phyloP scores from a whole-genome alignment of 2,797 vertebrate genomes.

The Novumbra hubbsi region DNA sequence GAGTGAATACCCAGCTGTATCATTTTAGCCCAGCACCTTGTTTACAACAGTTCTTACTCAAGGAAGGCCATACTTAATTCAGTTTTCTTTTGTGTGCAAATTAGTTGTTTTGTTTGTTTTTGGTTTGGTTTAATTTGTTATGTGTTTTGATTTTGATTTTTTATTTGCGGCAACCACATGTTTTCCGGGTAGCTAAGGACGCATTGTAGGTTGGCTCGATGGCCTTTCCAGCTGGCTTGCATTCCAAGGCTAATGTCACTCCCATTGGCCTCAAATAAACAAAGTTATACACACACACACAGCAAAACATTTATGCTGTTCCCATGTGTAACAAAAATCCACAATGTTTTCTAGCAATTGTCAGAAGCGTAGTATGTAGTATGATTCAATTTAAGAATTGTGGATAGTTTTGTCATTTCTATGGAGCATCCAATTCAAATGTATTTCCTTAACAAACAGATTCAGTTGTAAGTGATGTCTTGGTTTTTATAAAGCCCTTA shows the following conservation, averaged over 20 bases:
- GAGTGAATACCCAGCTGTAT: conserved; percentile 72
- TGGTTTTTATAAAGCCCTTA: conserved; percentile 7
- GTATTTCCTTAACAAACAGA: neutral
- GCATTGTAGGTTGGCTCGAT: conserved; percentile 35
- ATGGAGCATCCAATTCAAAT: neutral
- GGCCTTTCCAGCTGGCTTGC: conserved; percentile 58
- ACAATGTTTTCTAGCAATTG: neutral
- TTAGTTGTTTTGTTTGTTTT: conserved; percentile 67
- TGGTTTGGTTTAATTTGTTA: conserved; percentile 63
- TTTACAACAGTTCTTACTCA: conserved; percentile 63
- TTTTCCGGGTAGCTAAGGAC: conserved; percentile 39
- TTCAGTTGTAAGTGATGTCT: conserved; percentile 2
- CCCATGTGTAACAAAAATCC: neutral
- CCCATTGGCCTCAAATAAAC: conserved; percentile 65
- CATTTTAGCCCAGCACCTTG: conserved; percentile 66
- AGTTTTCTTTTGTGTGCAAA: conserved; percentile 64
- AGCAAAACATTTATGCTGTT: neutral
- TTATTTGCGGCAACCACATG: conserved; percentile 27
- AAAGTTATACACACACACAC: neutral
- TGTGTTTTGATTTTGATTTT: conserved; percentile 44
- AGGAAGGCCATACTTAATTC: conserved; percentile 47
- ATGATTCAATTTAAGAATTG: neutral
- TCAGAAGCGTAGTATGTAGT: neutral
- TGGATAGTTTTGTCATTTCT: neutral
- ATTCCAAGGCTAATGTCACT: conserved; percentile 59